These are phyloP conservation scores for Andrena fulva DNA, from an alignment of 2,888 invertebrate species.

Conservation along the genomic window DNA sequence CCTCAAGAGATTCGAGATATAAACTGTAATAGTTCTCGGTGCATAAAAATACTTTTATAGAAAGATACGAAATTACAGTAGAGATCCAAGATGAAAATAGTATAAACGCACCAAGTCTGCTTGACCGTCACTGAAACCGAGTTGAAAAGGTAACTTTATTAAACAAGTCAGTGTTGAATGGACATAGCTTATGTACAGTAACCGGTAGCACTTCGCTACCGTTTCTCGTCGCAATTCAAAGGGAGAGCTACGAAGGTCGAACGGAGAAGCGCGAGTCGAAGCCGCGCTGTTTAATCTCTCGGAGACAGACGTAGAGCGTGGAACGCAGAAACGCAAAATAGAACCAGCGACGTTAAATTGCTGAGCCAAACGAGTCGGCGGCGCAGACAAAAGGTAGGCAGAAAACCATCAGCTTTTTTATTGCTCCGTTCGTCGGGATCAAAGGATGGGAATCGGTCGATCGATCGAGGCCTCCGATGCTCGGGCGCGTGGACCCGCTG, in stretches of 20 bases:
- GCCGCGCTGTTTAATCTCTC: conserved; percentile 20
- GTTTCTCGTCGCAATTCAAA: not conserved
- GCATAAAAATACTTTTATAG: not conserved
- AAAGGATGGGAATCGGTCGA: conserved; percentile 21
- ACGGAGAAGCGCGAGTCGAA: not conserved
- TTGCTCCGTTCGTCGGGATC: conserved; percentile 38
- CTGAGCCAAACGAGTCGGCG: conserved; percentile 54
- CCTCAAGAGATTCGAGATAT: conserved; percentile 50
- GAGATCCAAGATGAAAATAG: too few relatives aligned
- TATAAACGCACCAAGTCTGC: too few relatives aligned
- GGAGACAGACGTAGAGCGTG: conserved; percentile 32
- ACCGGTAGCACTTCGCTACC: not conserved
- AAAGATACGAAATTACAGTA: not conserved
- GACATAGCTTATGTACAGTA: not conserved
- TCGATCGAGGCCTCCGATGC: conserved; percentile 19
- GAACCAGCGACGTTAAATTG: conserved; percentile 43
- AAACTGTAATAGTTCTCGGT: not conserved
- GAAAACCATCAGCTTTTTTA: conserved; percentile 64
- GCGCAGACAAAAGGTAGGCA: conserved; percentile 70
- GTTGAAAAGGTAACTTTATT: too few relatives aligned
- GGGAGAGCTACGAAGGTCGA: not conserved
- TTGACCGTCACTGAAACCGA: too few relatives aligned
- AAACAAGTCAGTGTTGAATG: too few relatives aligned
- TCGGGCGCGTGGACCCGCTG: conserved; percentile 15
- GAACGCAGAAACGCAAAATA: conserved; percentile 10